These are phyloP conservation scores for Catalaphyllia jardinei DNA, from an alignment of 64 coral and sea anemone species.

Conservation along the genomic window DNA sequence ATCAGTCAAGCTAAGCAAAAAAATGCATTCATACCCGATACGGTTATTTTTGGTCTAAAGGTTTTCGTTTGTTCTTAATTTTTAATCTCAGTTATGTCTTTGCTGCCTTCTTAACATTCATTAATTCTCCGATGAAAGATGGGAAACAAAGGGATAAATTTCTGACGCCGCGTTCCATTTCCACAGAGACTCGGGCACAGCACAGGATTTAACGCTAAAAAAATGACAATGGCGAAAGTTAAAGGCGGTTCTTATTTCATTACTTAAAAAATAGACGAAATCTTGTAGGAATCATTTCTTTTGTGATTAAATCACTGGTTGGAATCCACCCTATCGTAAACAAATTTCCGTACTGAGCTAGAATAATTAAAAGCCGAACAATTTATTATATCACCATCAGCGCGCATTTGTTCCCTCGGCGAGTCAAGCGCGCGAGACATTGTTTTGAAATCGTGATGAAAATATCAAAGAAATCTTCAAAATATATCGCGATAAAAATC, in stretches of 20 bases:
- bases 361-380: background rate
- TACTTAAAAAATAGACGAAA: background rate
- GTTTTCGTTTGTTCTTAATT: slow-evolving; percentile 24
- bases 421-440: background rate
- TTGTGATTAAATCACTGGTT: slow-evolving; percentile 1
- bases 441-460: slow-evolving; percentile 26
- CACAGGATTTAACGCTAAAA: background rate
- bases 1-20: background rate
- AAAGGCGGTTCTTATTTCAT: background rate
- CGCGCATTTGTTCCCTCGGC: background rate
- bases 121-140: background rate
- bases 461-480: slow-evolving; percentile 17
- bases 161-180: background rate
- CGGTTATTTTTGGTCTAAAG: background rate
- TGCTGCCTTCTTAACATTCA: slow-evolving; percentile 1
- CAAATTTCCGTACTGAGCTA: background rate
- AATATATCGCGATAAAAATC: slow-evolving; percentile 15
- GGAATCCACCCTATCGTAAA: background rate
- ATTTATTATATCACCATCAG: background rate
- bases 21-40: background rate
- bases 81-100: slow-evolving; percentile 21
- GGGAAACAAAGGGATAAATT: background rate
- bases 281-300: background rate
- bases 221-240: background rate
- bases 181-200: background rate